These are phyloP conservation scores for Chromoteleia sp. DNA, from an alignment of 2,888 invertebrate genomes.

Conservation along the genomic window DNA sequence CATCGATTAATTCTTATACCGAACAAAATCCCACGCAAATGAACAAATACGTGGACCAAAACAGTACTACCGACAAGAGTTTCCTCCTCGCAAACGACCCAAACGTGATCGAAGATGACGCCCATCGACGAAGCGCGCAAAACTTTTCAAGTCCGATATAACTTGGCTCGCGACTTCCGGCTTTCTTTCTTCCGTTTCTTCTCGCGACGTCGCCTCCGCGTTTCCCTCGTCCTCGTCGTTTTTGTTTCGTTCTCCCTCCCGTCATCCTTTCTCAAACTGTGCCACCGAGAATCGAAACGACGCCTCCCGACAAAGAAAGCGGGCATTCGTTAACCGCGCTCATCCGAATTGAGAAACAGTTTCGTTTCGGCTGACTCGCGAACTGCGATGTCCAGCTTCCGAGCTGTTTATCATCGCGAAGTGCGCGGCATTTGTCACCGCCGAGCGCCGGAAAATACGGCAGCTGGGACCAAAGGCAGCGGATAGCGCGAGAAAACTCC, in stretches of 20 bases:
- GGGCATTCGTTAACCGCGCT: conserved; percentile 66
- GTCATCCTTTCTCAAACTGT: conserved; percentile 40
- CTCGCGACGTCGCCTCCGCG: conserved; percentile 5
- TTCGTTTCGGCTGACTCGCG: conserved; percentile 65
- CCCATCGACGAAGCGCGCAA: conserved; percentile 37
- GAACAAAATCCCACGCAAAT: neutral
- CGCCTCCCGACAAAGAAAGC: conserved; percentile 47
- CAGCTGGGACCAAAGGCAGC: conserved; percentile 62
- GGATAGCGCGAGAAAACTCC: conserved; percentile 27
- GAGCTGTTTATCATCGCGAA: conserved; percentile 71
- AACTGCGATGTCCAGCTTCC: conserved; percentile 67
- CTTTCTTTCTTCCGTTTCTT: conserved; percentile 33
- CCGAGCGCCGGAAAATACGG: conserved; percentile 62
- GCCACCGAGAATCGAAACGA: conserved; percentile 42
- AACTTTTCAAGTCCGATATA: conserved; percentile 55
- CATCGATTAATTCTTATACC: too few relatives aligned
- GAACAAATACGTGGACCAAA: neutral
- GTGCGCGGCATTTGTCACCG: conserved; percentile 66
- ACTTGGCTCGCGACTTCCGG: conserved; percentile 53
- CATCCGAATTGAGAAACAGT: conserved; percentile 71
- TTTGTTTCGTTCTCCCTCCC: conserved; percentile 11
- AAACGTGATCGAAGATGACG: conserved; percentile 40
- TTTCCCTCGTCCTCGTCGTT: conserved; percentile 3
- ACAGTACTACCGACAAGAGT: conserved; percentile 8
- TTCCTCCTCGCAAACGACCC: conserved; percentile 4